phyloP scores from a whole-genome alignment of 2,113 vertebrate species.

The Passer montanus region DNA sequence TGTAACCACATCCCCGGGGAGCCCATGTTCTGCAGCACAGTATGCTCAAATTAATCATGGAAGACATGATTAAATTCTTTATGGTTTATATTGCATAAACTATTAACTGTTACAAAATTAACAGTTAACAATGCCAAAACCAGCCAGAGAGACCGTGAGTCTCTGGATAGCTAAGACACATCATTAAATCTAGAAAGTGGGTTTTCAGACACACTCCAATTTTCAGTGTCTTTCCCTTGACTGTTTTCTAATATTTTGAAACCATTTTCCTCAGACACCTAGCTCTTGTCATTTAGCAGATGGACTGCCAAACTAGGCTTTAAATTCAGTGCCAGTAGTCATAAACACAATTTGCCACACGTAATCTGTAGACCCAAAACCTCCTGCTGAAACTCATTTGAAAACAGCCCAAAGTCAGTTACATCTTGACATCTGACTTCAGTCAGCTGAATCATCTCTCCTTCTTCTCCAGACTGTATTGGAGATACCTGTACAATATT shows the following conservation, averaged over 20 bases:
- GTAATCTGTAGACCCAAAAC: background rate
- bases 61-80: background rate
- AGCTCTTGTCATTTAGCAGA: background rate
- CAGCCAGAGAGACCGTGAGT: background rate
- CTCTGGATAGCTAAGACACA: background rate
- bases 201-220: background rate
- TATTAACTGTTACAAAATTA: background rate
- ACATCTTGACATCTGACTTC: background rate
- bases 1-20: background rate
- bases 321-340: background rate
- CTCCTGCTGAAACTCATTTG: background rate
- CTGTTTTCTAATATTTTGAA: background rate
- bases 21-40: background rate
- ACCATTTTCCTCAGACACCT: background rate
- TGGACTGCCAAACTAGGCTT: background rate
- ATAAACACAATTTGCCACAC: background rate
- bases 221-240: background rate
- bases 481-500: background rate
- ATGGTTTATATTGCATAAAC: background rate
- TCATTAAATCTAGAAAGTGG: background rate
- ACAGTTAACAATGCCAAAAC: background rate
- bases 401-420: background rate
- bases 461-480: background rate
- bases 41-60: background rate
- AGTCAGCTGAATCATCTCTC: background rate